Conservation (phyloP, 2,113 vertebrate species). For the Equus przewalskii region DNA sequence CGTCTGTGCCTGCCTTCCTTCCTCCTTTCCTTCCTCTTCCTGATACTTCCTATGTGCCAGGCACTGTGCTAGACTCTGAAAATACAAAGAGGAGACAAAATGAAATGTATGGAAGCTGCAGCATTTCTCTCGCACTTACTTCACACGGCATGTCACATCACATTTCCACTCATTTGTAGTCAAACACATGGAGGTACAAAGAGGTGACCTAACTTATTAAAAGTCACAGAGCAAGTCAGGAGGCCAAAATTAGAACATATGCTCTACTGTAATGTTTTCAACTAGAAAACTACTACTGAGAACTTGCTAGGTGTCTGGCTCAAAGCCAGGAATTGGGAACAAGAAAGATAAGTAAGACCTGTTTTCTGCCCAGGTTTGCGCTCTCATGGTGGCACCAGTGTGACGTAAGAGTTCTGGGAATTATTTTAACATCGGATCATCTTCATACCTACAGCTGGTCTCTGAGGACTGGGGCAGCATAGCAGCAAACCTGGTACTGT, state of each 20-base stretch:
- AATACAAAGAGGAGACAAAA: not conserved
- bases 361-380: not conserved
- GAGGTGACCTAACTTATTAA: not conserved
- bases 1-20: not conserved
- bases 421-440: not conserved
- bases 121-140: not conserved
- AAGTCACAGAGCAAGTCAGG: slow-evolving; percentile 52
- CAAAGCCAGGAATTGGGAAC: not conserved
- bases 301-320: not conserved
- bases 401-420: not conserved
- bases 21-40: not conserved
- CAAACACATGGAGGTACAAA: not conserved
- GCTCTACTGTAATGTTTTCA: not conserved
- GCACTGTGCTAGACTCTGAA: not conserved
- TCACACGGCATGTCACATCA: not conserved
- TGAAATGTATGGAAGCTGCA: not conserved
- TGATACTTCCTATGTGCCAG: not conserved
- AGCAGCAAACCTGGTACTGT: not conserved
- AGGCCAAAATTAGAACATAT: not conserved
- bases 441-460: not conserved
- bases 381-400: not conserved
- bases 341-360: not conserved
- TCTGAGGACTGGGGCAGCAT: not conserved
- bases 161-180: not conserved
- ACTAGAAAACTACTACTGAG: not conserved